Percentiles rank a stretch among this genome's conserved stretches.
Conservation (phyloP, 2,113 vertebrate species). For the Anarrhichthys ocellatus region DNA sequence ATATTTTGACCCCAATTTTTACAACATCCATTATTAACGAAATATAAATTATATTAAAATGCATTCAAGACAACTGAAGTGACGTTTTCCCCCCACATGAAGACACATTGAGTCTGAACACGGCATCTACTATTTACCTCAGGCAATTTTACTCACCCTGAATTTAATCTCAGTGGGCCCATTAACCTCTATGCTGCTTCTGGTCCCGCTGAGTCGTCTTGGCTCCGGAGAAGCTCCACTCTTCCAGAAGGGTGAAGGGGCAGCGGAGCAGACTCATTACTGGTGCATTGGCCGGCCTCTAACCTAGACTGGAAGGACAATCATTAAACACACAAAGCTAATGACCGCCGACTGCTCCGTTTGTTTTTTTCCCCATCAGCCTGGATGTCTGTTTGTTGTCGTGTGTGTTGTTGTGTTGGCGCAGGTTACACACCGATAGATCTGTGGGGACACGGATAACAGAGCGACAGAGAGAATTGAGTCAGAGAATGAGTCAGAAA, state of each 20-base stretch:
- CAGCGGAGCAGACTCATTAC: slow-evolving; percentile 50
- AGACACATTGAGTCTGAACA: background rate
- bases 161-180: slow-evolving; percentile 38
- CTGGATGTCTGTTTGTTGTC: slow-evolving; percentile 36
- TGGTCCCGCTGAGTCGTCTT: slow-evolving; percentile 38
- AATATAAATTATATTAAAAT: background rate
- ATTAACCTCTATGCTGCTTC: slow-evolving; percentile 48
- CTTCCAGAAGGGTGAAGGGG: slow-evolving; percentile 36
- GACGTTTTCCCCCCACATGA: background rate
- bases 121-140: slow-evolving; percentile 3
- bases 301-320: slow-evolving; percentile 45
- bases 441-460: background rate
- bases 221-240: slow-evolving; percentile 44
- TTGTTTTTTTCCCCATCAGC: slow-evolving; percentile 29
- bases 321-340: slow-evolving; percentile 53
- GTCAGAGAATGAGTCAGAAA: slow-evolving; percentile 33
- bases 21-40: background rate
- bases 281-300: slow-evolving; percentile 44
- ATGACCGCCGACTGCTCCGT: slow-evolving; percentile 52
- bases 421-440: background rate
- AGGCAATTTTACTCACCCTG: slow-evolving; percentile 22
- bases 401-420: slow-evolving; percentile 6
- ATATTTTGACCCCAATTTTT: background rate
- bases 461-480: slow-evolving; percentile 8
- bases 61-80: background rate